A percentile compares a stretch with the other conserved stretches of the same genome.
phyloP scores from a whole-genome alignment of 2,888 invertebrate genomes.

The Epirrhoe tristata region DNA sequence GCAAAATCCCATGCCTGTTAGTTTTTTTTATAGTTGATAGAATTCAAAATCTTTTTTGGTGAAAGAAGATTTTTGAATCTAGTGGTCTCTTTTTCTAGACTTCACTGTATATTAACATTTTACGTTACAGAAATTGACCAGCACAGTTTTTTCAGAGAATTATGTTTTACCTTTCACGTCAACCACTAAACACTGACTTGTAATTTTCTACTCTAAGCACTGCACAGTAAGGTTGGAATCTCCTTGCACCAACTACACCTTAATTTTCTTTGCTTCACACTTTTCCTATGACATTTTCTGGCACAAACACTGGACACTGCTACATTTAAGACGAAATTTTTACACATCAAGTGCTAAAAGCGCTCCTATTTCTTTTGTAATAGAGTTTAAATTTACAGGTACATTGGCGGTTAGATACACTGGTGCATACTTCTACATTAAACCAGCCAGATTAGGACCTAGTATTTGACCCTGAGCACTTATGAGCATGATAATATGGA shows the following conservation, averaged over 20 bases:
- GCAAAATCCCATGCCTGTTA: slow-evolving; percentile 32
- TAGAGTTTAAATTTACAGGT: slow-evolving; percentile 54
- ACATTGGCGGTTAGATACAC: slow-evolving; percentile 67
- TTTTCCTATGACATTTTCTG: slow-evolving; percentile 68
- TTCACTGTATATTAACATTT: slow-evolving; percentile 26
- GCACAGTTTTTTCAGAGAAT: slow-evolving; percentile 31
- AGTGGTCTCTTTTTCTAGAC: slow-evolving; percentile 16
- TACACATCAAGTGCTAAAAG: slow-evolving; percentile 49
- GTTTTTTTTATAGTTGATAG: slow-evolving; percentile 41
- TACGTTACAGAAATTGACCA: slow-evolving; percentile 10
- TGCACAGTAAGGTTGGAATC: slow-evolving; percentile 79
- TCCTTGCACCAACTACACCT: slow-evolving; percentile 76
- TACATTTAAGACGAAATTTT: slow-evolving; percentile 59
- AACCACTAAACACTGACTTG: slow-evolving; percentile 64
- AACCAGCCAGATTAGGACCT: slow-evolving; percentile 78
- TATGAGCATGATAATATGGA: slow-evolving; percentile 61
- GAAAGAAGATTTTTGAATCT: slow-evolving; percentile 52
- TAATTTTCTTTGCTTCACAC: slow-evolving; percentile 68
- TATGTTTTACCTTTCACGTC: slow-evolving; percentile 61
- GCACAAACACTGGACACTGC: slow-evolving; percentile 65
- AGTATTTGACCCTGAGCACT: slow-evolving; percentile 68
- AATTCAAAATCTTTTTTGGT: slow-evolving; percentile 15
- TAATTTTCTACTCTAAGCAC: slow-evolving; percentile 80
- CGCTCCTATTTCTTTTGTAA: slow-evolving; percentile 48
- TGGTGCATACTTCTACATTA: slow-evolving; percentile 84